Conservation (phyloP, 2,888 invertebrate genomes). For the Monoplex corrugatus region DNA sequence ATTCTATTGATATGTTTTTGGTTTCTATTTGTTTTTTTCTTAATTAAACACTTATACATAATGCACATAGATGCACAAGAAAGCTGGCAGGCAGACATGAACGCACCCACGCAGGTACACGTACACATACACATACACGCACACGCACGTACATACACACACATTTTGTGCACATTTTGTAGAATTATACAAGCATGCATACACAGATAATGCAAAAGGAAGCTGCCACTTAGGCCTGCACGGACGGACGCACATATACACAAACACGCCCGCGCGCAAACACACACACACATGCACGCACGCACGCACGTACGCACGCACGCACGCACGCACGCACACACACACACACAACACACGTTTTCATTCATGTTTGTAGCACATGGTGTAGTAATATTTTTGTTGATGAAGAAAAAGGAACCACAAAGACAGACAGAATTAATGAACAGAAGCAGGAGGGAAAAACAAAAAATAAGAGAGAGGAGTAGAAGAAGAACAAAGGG, state of each 20-base stretch:
- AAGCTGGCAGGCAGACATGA: conserved; percentile 6
- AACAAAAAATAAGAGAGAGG: no score
- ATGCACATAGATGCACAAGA: conserved; percentile 15
- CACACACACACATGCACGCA: conserved; percentile 30
- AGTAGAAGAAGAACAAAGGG: no score
- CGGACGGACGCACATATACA: neutral
- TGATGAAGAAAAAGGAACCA: no score
- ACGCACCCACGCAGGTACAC: no score
- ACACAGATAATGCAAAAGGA: neutral
- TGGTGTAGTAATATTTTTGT: no score
- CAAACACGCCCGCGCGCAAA: conserved; percentile 17
- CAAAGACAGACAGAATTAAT: no score
- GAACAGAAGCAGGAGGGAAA: no score
- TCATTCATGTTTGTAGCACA: no score
- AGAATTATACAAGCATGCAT: neutral
- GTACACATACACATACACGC: conserved; percentile 12
- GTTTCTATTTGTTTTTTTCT: no score
- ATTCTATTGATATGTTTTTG: no score
- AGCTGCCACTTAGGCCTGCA: neutral
- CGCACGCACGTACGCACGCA: conserved; percentile 12
- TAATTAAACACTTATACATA: no score
- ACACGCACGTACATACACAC: conserved; percentile 4
- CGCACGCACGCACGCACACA: conserved; percentile 25
- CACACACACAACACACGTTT: no score
- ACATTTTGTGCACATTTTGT: neutral